Conservation (phyloP, 2,113 vertebrate genomes). For the Tragelaphus imberbis region DNA sequence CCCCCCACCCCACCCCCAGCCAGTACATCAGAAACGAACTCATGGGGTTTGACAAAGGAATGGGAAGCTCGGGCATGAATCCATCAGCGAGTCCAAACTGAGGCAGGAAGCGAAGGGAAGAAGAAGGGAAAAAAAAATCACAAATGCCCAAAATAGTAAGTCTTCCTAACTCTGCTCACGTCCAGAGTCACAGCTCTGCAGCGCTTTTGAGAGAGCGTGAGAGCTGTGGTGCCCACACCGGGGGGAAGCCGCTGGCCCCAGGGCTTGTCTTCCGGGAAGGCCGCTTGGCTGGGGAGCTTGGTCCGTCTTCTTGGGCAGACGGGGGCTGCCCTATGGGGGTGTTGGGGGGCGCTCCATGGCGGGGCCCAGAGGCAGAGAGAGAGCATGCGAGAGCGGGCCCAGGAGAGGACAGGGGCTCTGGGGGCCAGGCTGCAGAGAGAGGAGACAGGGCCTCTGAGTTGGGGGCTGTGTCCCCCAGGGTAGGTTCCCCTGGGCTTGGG, state of each 20-base stretch:
- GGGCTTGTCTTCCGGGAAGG: not conserved
- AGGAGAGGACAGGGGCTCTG: not conserved
- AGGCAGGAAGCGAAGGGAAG: not conserved
- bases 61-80: not conserved
- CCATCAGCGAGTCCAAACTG: not conserved
- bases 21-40: slow-evolving; percentile 25
- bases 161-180: not conserved
- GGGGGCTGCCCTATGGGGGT: rapidly evolving
- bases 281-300: not conserved
- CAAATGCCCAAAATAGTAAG: not conserved
- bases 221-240: rapidly evolving
- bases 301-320: not conserved
- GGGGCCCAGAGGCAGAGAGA: not conserved
- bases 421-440: not conserved
- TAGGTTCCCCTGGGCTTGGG: not conserved
- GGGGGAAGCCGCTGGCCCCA: not conserved
- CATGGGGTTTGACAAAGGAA: not conserved
- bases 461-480: rapidly evolving
- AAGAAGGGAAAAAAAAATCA: rapidly evolving
- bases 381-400: rapidly evolving
- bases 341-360: not conserved
- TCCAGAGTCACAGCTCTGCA: rapidly evolving
- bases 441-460: not conserved
- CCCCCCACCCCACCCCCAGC: not conserved
- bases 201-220: rapidly evolving